phyloP scores from a whole-genome alignment of 2,113 vertebrate genomes.

The Petromus typicus region DNA sequence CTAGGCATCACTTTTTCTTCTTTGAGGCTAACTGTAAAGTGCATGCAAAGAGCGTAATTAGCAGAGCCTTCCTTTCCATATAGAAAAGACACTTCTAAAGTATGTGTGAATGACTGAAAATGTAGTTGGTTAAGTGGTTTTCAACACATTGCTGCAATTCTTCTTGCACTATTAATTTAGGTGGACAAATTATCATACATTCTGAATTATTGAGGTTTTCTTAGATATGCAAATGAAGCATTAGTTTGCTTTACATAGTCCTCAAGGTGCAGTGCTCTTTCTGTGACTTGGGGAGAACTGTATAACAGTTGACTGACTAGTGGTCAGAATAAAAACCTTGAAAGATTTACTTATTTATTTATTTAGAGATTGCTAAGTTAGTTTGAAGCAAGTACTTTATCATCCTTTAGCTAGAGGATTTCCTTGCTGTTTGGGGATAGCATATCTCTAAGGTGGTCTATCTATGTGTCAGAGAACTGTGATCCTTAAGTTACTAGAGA shows the following conservation, averaged over 20 bases:
- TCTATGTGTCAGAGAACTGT: not conserved
- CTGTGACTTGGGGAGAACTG: not conserved
- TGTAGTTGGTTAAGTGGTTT: slow-evolving; percentile 36
- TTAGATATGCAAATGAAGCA: slow-evolving; percentile 22
- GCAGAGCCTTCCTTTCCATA: slow-evolving; percentile 32
- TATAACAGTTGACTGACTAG: slow-evolving; percentile 50
- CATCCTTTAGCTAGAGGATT: not conserved
- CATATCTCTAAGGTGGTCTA: not conserved
- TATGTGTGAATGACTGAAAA: slow-evolving; percentile 48
- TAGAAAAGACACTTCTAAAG: slow-evolving; percentile 39
- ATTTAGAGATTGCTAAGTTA: slow-evolving; percentile 50
- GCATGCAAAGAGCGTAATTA: slow-evolving; percentile 41
- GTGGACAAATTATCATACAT: slow-evolving; percentile 61
- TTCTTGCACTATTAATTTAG: slow-evolving; percentile 58
- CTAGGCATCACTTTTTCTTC: not conserved
- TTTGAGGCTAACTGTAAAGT: slow-evolving; percentile 41
- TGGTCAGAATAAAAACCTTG: slow-evolving; percentile 29
- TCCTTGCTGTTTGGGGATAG: not conserved
- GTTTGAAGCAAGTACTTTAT: not conserved
- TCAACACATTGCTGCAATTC: slow-evolving; percentile 37
- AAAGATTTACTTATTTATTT: slow-evolving; percentile 42
- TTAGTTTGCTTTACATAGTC: slow-evolving; percentile 61
- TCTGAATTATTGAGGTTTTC: slow-evolving; percentile 69
- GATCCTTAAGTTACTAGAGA: not conserved
- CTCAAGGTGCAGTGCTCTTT: slow-evolving; percentile 20